Conservation (phyloP, 2,888 invertebrate species). For the Drosophila neotestacea region DNA sequence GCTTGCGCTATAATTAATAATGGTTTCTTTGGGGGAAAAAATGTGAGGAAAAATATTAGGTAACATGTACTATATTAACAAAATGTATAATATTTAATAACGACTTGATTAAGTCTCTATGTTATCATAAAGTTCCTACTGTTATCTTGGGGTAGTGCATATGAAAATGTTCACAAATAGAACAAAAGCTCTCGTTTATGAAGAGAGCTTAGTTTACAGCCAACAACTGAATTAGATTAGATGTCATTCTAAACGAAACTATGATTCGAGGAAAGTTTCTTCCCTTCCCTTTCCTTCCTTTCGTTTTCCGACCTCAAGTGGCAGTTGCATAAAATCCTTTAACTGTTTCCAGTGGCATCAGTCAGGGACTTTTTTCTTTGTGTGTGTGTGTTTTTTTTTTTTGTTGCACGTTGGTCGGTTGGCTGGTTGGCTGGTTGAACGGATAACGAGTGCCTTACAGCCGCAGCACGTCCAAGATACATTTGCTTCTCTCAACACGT, state of each 20-base stretch:
- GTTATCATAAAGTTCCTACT: too few species aligned
- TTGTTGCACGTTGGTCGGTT: constrained; percentile 20
- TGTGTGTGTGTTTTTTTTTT: too few species aligned
- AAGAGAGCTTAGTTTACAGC: neutral
- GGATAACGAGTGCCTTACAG: constrained; percentile 52
- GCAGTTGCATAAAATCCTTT: constrained; percentile 19
- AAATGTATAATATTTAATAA: too few species aligned
- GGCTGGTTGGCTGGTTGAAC: constrained; percentile 14
- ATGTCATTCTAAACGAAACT: constrained; percentile 29
- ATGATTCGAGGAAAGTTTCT: constrained; percentile 16
- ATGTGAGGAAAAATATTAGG: too few species aligned
- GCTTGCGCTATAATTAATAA: too few species aligned
- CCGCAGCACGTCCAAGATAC: constrained; percentile 74
- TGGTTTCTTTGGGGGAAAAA: too few species aligned
- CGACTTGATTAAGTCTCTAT: too few species aligned
- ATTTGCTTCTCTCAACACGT: constrained; percentile 71
- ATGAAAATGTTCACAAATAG: neutral
- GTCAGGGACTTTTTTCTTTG: constrained; percentile 29
- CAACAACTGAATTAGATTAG: constrained; percentile 13
- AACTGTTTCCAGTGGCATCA: constrained; percentile 36
- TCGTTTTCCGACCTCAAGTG: neutral
- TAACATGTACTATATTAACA: too few species aligned
- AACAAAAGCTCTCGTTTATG: neutral
- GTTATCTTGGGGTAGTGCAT: too few species aligned
- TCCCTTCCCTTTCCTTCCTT: neutral